A percentile compares a stretch with the other conserved stretches of the same genome.
phyloP scores from a whole-genome alignment of 2,888 invertebrate species.

The Drepanosiphum platanoidis region DNA sequence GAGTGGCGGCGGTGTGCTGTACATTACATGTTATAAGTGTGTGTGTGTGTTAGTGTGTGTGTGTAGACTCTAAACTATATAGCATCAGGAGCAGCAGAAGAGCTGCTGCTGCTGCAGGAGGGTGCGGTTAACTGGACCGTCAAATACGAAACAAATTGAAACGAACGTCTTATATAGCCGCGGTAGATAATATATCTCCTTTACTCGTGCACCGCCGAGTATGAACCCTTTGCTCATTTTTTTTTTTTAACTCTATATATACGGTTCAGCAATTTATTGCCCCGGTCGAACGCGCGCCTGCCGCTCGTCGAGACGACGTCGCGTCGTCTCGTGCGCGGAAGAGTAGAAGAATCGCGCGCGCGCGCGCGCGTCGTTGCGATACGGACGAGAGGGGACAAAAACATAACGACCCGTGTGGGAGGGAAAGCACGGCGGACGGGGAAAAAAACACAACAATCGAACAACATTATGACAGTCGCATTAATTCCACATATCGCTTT shows the following conservation, averaged over 20 bases:
- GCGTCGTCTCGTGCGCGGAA: background rate
- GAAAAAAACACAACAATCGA: slow-evolving; percentile 48
- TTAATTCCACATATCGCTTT: slow-evolving; percentile 62
- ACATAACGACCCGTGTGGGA: background rate
- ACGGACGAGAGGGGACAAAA: slow-evolving; percentile 2
- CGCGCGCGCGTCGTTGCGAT: too few relatives aligned
- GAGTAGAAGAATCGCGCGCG: background rate
- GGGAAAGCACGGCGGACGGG: background rate
- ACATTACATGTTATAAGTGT: too few relatives aligned
- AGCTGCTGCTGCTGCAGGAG: background rate
- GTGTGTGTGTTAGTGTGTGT: too few relatives aligned
- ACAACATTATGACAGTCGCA: slow-evolving; percentile 60
- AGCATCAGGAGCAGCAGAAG: background rate
- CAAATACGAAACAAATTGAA: slow-evolving; percentile 62
- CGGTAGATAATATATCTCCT: slow-evolving; percentile 59
- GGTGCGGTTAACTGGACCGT: slow-evolving; percentile 60
- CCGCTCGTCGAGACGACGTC: background rate
- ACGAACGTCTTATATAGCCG: slow-evolving; percentile 49
- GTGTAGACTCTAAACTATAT: background rate
- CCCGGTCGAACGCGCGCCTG: slow-evolving; percentile 2
- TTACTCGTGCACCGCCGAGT: slow-evolving; percentile 52
- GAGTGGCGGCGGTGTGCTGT: background rate
- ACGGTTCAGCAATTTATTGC: slow-evolving; percentile 40
- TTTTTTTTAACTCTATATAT: background rate
- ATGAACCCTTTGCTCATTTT: slow-evolving; percentile 56